Evolutionary conservation across 2,113 vertebrate species (phyloP).

Genomic region (Halcyon senegalensis): DNA sequence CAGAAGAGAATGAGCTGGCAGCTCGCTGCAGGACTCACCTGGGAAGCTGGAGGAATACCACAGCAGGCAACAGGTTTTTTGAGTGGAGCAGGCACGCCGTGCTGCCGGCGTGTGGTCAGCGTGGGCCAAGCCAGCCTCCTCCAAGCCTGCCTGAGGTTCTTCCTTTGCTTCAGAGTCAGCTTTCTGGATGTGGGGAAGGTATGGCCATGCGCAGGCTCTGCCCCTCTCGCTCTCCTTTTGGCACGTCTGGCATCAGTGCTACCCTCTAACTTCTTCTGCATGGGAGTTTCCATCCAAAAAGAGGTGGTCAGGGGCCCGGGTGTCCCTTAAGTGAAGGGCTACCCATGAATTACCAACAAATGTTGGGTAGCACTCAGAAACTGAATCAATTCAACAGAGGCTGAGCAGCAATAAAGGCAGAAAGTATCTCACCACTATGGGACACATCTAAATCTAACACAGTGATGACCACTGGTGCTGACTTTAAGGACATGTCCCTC

Average conservation of each 20-base stretch:
- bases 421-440: background rate
- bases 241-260: background rate
- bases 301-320: accelerated
- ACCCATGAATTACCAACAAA: background rate
- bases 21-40: background rate
- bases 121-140: background rate
- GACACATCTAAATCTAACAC: background rate
- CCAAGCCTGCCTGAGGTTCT: background rate
- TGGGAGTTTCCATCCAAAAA: background rate
- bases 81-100: background rate
- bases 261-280: accelerated
- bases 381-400: background rate
- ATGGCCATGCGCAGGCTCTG: background rate
- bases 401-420: background rate
- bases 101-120: accelerated
- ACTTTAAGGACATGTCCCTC: background rate
- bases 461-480: background rate
- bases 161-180: background rate
- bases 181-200: background rate
- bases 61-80: background rate
- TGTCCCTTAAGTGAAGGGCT: background rate
- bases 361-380: background rate
- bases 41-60: background rate
- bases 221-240: background rate
- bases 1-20: background rate